phyloP scores from a whole-genome alignment of 2,113 vertebrate genomes.

The Reinhardtius hippoglossoides region DNA sequence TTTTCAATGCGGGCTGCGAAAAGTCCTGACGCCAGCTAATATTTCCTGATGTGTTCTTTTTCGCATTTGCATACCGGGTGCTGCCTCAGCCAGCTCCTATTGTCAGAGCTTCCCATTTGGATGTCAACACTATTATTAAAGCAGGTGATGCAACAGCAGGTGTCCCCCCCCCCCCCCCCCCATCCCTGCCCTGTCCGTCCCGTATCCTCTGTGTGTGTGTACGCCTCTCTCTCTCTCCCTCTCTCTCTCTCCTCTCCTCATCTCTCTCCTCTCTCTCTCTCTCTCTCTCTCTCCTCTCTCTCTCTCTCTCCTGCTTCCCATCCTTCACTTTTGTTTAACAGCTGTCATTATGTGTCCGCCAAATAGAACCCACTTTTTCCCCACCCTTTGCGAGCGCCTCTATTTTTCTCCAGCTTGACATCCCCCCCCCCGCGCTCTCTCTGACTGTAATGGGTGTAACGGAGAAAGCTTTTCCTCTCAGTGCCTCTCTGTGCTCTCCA shows the following conservation, averaged over 20 bases:
- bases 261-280: slow-evolving; percentile 45
- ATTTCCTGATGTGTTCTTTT: slow-evolving; percentile 80
- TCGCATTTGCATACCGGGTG: slow-evolving; percentile 67
- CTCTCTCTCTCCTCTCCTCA: slow-evolving; percentile 9
- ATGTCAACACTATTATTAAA: slow-evolving; percentile 78
- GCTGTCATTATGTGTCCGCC: slow-evolving; percentile 69
- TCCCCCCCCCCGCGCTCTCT: slow-evolving; percentile 34
- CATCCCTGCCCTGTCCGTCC: no score
- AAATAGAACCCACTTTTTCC: slow-evolving; percentile 61
- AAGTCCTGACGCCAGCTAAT: slow-evolving; percentile 82
- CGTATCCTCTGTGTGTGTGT: no score
- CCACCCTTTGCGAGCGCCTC: slow-evolving; percentile 39
- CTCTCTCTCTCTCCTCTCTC: neutral
- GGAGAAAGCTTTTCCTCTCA: slow-evolving; percentile 62
- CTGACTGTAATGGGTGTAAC: slow-evolving; percentile 68
- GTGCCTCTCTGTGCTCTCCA: no score
- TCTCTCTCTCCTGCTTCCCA: slow-evolving; percentile 7
- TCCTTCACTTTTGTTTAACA: slow-evolving; percentile 68
- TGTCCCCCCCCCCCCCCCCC: slow-evolving; percentile 42
- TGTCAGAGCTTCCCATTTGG: slow-evolving; percentile 69
- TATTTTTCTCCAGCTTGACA: slow-evolving; percentile 61
- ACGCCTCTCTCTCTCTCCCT: neutral
- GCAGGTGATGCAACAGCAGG: slow-evolving; percentile 71
- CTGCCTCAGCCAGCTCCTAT: slow-evolving; percentile 75
- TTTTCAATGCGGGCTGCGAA: slow-evolving; percentile 59